Evolutionary conservation across 92 coral and sea anemone species (phyloP).

Genomic region (Porites rus): DNA sequence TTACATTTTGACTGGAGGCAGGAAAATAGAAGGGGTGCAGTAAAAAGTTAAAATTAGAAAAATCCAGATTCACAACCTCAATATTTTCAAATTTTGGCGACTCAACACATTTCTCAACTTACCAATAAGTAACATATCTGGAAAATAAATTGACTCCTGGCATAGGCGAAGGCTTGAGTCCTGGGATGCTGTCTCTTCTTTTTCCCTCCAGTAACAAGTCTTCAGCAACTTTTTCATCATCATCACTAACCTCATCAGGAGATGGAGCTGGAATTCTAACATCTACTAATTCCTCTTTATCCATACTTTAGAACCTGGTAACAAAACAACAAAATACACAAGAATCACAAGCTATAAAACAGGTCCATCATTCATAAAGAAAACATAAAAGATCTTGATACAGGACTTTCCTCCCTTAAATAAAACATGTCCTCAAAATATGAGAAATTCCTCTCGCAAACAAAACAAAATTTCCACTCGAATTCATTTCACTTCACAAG

Average conservation of each 20-base stretch:
- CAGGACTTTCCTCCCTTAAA: too few relatives aligned
- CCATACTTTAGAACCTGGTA: neutral
- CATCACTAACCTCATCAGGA: conserved; percentile 11
- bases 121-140: conserved; percentile 41
- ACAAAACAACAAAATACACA: too few relatives aligned
- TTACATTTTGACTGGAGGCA: too few relatives aligned
- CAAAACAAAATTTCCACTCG: too few relatives aligned
- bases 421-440: too few relatives aligned
- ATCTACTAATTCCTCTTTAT: conserved; percentile 34
- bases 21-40: too few relatives aligned
- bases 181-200: conserved; percentile 31
- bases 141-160: conserved; percentile 28
- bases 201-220: conserved; percentile 31
- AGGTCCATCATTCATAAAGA: too few relatives aligned
- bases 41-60: too few relatives aligned
- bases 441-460: too few relatives aligned
- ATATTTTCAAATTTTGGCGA: neutral
- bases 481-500: too few relatives aligned
- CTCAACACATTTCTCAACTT: neutral
- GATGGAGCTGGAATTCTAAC: conserved; percentile 9
- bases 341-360: too few relatives aligned
- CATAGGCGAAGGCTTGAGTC: conserved; percentile 47
- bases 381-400: too few relatives aligned
- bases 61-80: neutral
- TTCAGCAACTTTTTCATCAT: conserved; percentile 1